Base-by-base conservation (phyloP, 2,888 invertebrate species). In the Flexamia atlantica region DNA sequence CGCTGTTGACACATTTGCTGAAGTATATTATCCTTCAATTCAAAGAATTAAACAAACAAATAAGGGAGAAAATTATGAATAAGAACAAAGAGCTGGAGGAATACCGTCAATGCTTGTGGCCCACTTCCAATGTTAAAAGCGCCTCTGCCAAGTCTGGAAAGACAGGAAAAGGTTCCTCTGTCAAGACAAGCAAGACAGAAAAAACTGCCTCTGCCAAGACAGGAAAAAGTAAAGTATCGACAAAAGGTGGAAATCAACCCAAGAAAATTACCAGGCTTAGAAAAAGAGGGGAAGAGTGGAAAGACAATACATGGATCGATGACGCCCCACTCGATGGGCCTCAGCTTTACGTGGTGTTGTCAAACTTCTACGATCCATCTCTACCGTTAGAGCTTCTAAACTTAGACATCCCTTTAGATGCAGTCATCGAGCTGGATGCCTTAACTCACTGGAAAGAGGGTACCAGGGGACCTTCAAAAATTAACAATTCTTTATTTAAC, bases 261-360 rank as follows among this genome's bases (percentile, higher is more conserved):
- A 92, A 92, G 87, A 90, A 90, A 86, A 91, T 91, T 86, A 92
- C 92, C 4, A 88, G 88, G 36, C 90, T 92, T 14, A 90, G 92
- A 86, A 90, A 90, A 0, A 90, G 92, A 64, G 92, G 92, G 14
- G 92, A 93, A 88, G 92, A 92, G 88, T 92, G 92, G 92, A 90
- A 91, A 87, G 92, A 92, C 87, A 91, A 90, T 87, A 89, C 91
- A 0, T 92, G 91, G 86, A 90, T 92, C 2, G 92, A 92, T 83
- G 93, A 93, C 85, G 92, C 90, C 85, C 92, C 93, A 0, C 85
- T 87, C 17, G 90, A 92, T 84, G 93, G 93, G 0, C 92, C 93
- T 0, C 90, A 92, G 86, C 87, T 93, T 20, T 93, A 92, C 85
- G 89, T 93, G 10, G 91, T 92, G 40, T 87, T 93, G 0, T 91